These are phyloP conservation scores for Corythaeola cristata DNA, from an alignment of 2,113 vertebrate species.

Conservation along the genomic window DNA sequence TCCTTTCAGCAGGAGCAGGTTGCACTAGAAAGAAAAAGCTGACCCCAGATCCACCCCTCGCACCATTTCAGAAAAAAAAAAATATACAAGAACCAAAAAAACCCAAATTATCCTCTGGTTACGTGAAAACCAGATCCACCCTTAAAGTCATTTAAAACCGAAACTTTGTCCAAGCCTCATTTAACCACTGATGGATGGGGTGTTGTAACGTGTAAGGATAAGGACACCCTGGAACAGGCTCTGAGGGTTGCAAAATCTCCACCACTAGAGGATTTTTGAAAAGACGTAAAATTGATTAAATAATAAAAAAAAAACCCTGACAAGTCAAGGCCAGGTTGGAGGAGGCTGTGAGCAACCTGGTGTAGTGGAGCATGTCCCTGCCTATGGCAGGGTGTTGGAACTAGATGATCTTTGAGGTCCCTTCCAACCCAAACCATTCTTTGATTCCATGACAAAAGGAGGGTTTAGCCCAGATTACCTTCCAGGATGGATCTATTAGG, in stretches of 20 bases:
- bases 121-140: conserved; percentile 21
- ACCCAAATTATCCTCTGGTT: conserved; percentile 27
- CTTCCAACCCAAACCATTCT: no score
- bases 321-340: no score
- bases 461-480: not conserved
- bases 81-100: no score
- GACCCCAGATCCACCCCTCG: not conserved
- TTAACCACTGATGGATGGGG: not conserved
- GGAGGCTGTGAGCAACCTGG: no score
- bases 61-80: not conserved
- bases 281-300: not conserved
- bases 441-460: not conserved
- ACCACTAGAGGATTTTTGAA: not conserved
- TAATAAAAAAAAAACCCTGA: not conserved
- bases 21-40: conserved; percentile 23
- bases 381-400: no score
- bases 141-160: not conserved
- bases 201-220: not conserved
- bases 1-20: not conserved
- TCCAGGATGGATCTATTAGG: not conserved
- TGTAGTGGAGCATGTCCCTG: no score
- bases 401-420: no score
- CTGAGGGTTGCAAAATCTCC: not conserved
- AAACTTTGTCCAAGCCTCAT: not conserved
- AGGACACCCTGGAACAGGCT: not conserved